Conservation (phyloP, 2,113 vertebrate species). For the Lipotes vexillifer region DNA sequence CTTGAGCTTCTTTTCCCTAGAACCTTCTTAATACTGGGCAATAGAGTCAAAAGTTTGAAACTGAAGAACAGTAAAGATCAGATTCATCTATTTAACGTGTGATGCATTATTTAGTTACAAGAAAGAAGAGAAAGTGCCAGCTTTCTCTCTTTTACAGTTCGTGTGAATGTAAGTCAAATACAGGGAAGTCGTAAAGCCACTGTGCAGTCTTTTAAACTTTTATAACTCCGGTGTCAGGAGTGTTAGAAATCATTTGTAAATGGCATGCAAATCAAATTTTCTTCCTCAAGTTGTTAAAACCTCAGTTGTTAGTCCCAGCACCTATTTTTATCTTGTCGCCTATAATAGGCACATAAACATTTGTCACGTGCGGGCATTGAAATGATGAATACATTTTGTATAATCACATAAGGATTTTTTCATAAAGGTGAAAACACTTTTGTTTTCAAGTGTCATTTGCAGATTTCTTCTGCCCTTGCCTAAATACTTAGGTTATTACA, state of each 20-base stretch:
- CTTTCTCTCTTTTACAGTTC: neutral
- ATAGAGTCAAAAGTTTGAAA: neutral
- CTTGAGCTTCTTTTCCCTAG: neutral
- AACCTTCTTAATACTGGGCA: neutral
- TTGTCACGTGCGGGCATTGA: neutral
- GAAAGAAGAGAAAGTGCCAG: neutral
- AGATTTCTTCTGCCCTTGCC: neutral
- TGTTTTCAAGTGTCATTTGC: neutral
- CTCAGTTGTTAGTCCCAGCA: neutral
- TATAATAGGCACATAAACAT: neutral
- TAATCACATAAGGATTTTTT: neutral
- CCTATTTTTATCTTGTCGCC: neutral
- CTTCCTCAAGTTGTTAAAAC: neutral
- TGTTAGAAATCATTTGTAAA: slow-evolving; percentile 17
- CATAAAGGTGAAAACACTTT: neutral
- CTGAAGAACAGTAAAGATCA: neutral
- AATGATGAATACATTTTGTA: neutral
- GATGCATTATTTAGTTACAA: neutral
- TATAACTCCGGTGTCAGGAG: neutral
- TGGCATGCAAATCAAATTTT: neutral
- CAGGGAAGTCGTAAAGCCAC: neutral
- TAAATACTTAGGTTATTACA: neutral
- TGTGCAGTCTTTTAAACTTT: neutral
- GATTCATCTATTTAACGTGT: neutral
- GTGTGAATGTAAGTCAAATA: slow-evolving; percentile 20